Evolutionary conservation across 2,797 vertebrate species (phyloP).

Genomic region (Varecia variegata): DNA sequence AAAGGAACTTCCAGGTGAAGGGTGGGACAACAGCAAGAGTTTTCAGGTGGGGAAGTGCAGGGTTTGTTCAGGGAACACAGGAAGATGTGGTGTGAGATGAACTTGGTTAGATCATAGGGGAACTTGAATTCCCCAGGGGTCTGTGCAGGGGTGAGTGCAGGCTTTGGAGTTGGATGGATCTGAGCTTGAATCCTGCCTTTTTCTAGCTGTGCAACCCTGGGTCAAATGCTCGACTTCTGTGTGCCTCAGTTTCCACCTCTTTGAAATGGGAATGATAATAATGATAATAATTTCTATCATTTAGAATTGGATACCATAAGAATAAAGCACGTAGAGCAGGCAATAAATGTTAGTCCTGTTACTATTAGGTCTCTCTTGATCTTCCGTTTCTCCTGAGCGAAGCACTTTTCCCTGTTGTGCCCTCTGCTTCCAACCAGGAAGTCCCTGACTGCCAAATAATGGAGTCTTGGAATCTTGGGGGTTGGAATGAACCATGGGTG

Average conservation of each 20-base stretch:
- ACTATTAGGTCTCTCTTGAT: neutral
- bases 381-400: neutral
- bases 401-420: neutral
- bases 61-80: neutral
- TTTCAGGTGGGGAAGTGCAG: neutral
- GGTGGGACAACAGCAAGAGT: neutral
- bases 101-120: neutral
- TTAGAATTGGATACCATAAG: neutral
- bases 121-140: neutral
- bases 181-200: neutral
- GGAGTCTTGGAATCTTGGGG: neutral
- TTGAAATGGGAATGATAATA: neutral
- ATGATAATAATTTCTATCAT: neutral
- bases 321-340: neutral
- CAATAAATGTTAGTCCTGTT: neutral
- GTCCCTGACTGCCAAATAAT: neutral
- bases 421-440: neutral
- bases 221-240: neutral
- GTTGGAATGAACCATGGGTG: neutral
- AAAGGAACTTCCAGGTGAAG: neutral
- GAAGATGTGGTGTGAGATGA: neutral
- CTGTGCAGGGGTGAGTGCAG: neutral
- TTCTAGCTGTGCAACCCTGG: neutral
- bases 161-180: neutral
- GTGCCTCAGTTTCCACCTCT: neutral